Percentiles rank a stretch among this genome's conserved stretches.
Conservation (phyloP, 1,140 invertebrate genomes). For the Tetragnatha versicolor region DNA sequence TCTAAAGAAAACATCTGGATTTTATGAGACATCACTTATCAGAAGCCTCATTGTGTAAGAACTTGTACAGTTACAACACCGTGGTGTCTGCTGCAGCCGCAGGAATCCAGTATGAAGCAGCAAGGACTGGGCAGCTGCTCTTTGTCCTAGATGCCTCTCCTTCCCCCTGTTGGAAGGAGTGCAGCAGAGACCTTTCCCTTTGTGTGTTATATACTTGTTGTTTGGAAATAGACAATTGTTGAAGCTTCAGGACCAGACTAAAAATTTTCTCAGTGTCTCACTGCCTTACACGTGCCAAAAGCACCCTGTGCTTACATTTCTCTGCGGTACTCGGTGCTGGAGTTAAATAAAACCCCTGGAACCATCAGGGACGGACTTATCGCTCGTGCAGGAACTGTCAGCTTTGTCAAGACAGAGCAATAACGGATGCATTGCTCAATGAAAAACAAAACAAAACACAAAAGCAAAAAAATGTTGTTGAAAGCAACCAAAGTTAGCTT, state of each 20-base stretch:
- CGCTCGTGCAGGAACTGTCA: conserved; percentile 22
- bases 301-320: conserved; percentile 53
- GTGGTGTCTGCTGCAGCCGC: conserved; percentile 25
- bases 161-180: conserved; percentile 13
- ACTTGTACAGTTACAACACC: conserved; percentile 25
- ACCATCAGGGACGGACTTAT: conserved; percentile 1
- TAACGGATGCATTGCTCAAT: conserved; percentile 57
- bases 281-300: conserved; percentile 57
- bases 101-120: neutral
- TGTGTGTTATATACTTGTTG: conserved; percentile 40
- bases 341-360: conserved; percentile 20
- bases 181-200: conserved; percentile 28
- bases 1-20: conserved; percentile 48
- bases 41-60: conserved; percentile 38
- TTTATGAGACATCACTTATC: conserved; percentile 51
- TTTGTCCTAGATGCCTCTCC: conserved; percentile 7
- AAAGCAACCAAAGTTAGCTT: conserved; percentile 54
- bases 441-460: conserved; percentile 54
- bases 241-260: conserved; percentile 50
- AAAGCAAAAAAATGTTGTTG: conserved; percentile 48
- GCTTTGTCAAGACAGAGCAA: conserved; percentile 54
- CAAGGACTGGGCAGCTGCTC: neutral
- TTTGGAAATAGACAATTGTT: conserved; percentile 40
- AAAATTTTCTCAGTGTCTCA: conserved; percentile 55
- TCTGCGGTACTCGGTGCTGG: conserved; percentile 53